These are phyloP conservation scores for Rhaphigaster nebulosa DNA, from an alignment of 2,888 invertebrate genomes.

Conservation along the genomic window DNA sequence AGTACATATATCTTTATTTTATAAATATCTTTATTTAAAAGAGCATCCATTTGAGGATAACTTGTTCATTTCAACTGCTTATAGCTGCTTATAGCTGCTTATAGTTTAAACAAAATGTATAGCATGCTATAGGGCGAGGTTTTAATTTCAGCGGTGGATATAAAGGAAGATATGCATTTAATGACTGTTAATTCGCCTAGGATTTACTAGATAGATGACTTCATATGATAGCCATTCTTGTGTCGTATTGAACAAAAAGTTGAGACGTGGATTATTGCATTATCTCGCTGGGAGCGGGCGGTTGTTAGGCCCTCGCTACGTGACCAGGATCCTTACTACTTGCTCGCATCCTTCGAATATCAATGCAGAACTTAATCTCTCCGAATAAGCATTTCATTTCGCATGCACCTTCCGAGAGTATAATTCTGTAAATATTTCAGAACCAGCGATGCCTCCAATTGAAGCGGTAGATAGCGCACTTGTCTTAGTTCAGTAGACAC, in stretches of 20 bases:
- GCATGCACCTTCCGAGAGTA: not conserved
- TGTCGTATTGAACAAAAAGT: not conserved
- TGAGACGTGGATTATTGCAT: not conserved
- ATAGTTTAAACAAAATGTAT: too few species aligned
- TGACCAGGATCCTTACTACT: not conserved
- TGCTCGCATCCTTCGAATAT: not conserved
- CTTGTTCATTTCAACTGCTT: too few species aligned
- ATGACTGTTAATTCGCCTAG: too few species aligned
- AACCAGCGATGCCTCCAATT: not conserved
- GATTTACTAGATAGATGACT: not conserved
- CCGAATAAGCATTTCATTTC: not conserved
- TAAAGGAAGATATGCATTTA: too few species aligned
- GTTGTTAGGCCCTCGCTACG: not conserved
- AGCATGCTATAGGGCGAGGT: too few species aligned
- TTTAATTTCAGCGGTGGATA: too few species aligned
- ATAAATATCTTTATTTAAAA: too few species aligned
- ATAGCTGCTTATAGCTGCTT: too few species aligned
- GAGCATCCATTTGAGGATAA: too few species aligned
- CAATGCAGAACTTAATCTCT: not conserved
- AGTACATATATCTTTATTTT: too few species aligned
- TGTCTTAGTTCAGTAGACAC: not conserved
- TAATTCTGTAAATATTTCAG: not conserved
- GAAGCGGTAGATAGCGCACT: not conserved
- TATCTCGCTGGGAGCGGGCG: not conserved
- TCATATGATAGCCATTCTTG: not conserved